A percentile compares a stretch with the other conserved stretches of the same genome.
phyloP scores from a whole-genome alignment of 2,797 vertebrate genomes.

The Pipistrellus pygmaeus region DNA sequence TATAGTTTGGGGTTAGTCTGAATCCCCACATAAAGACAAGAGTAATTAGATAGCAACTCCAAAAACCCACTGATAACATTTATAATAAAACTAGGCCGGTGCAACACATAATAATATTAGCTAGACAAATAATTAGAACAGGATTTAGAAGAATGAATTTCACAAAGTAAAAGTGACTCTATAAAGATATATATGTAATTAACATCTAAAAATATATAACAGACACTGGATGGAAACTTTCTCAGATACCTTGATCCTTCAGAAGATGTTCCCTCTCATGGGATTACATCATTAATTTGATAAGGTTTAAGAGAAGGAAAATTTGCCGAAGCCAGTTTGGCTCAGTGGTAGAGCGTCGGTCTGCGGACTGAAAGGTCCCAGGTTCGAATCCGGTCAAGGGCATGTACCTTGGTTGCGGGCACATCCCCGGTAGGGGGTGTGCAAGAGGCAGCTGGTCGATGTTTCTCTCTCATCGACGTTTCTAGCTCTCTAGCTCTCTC shows the following conservation, averaged over 20 bases:
- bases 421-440: too few relatives aligned
- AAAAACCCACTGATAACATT: not conserved
- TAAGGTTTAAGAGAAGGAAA: too few relatives aligned
- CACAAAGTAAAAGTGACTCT: not conserved
- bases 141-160: slow-evolving; percentile 27
- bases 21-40: not conserved
- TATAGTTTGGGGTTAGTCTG: slow-evolving; percentile 1
- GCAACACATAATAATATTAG: not conserved
- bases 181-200: not conserved
- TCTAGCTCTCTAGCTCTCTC: too few relatives aligned
- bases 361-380: too few relatives aligned
- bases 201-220: not conserved
- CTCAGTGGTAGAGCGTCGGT: too few relatives aligned
- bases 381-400: too few relatives aligned
- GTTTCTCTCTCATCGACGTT: too few relatives aligned
- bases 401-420: too few relatives aligned
- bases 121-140: not conserved
- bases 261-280: not conserved
- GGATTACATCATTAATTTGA: not conserved
- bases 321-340: too few relatives aligned
- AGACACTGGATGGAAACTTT: not conserved
- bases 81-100: not conserved
- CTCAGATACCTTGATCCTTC: not conserved
- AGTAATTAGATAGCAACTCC: not conserved
- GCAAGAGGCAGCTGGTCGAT: too few relatives aligned